A percentile compares a stretch with the other conserved stretches of the same genome.
Conservation (phyloP, 2,113 vertebrate genomes). For the Campylomormyrus numenius region DNA sequence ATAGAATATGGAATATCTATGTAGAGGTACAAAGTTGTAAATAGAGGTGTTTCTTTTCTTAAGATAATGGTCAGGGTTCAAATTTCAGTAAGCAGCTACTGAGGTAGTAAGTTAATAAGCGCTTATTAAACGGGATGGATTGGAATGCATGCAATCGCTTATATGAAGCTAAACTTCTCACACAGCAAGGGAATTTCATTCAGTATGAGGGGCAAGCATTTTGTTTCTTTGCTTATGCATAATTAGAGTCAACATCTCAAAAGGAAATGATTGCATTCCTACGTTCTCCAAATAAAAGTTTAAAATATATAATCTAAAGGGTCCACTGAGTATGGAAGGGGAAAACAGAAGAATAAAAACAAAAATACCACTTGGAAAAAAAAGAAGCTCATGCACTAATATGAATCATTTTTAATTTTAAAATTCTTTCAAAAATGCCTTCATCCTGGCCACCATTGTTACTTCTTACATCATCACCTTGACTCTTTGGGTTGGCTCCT, state of each 20-base stretch:
- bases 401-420: slow-evolving; percentile 50
- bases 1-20: slow-evolving; percentile 3
- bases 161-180: not conserved
- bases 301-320: slow-evolving; percentile 29
- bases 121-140: not conserved
- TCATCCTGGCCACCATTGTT: slow-evolving; percentile 78
- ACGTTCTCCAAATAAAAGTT: slow-evolving; percentile 52
- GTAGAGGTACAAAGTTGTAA: slow-evolving; percentile 25
- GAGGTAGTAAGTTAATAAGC: not conserved
- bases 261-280: slow-evolving; percentile 29
- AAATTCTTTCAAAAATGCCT: slow-evolving; percentile 65
- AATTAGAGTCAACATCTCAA: slow-evolving; percentile 1
- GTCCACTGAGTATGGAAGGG: slow-evolving; percentile 40
- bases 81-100: slow-evolving; percentile 47
- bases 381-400: slow-evolving; percentile 69
- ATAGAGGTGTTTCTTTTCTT: slow-evolving; percentile 43
- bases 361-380: slow-evolving; percentile 23
- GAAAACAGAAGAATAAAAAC: slow-evolving; percentile 38
- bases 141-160: slow-evolving; percentile 27
- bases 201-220: slow-evolving; percentile 1
- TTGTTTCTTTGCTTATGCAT: slow-evolving; percentile 35
- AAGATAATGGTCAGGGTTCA: slow-evolving; percentile 54
- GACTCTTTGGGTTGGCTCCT: slow-evolving; percentile 82
- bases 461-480: slow-evolving; percentile 79
- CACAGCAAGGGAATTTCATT: not conserved